Percentiles rank a stretch among this genome's conserved stretches.
These are phyloP conservation scores for Oasisia sp. DNA, from an alignment of 2,888 invertebrate genomes.

Conservation along the genomic window DNA sequence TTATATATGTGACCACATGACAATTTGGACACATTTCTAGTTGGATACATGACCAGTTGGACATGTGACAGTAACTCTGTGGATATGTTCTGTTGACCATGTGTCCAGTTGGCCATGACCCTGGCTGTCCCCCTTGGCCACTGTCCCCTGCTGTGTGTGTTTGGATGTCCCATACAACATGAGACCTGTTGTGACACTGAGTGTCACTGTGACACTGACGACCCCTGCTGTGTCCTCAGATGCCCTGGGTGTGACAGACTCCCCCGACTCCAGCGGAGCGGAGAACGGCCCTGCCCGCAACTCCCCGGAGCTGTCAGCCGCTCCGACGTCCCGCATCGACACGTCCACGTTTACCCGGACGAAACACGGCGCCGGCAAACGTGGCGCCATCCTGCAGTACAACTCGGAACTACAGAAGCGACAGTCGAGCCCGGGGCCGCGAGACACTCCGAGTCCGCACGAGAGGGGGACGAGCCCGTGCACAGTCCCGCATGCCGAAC, in stretches of 20 bases:
- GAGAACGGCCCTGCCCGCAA: neutral
- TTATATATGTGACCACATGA: too few species aligned
- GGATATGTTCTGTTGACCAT: neutral
- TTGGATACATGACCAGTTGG: too few species aligned
- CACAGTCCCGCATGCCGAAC: neutral
- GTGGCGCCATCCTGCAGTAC: neutral
- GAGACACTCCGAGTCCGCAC: neutral
- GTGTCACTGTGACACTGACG: neutral
- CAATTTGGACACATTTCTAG: too few species aligned
- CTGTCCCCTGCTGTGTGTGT: neutral
- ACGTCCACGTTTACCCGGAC: conserved; percentile 64
- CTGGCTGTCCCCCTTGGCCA: neutral
- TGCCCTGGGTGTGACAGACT: neutral
- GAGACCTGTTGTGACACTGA: neutral
- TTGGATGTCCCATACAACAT: neutral
- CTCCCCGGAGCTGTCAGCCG: neutral
- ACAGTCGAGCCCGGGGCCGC: neutral
- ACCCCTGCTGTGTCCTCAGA: neutral
- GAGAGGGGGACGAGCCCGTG: neutral
- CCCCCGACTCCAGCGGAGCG: neutral
- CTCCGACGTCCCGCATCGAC: conserved; percentile 47
- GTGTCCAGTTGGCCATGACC: neutral
- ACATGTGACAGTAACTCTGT: too few species aligned
- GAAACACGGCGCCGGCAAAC: conserved; percentile 48
- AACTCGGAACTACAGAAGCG: neutral